A percentile compares a stretch with the other conserved stretches of the same genome.
phyloP scores from a whole-genome alignment of 2,888 invertebrate genomes.

The Lydus trimaculatus region DNA sequence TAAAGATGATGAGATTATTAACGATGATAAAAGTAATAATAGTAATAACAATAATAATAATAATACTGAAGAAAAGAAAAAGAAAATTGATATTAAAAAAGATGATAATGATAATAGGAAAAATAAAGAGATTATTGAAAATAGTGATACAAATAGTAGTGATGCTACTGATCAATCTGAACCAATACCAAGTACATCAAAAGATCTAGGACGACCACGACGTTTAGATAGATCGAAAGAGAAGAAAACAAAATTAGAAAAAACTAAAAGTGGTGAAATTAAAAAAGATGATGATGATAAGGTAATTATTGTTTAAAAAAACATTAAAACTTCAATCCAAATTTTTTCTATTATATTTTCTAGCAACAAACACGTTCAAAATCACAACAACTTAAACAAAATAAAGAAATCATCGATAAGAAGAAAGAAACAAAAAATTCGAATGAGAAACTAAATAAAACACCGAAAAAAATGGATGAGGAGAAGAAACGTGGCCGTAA shows the following conservation, averaged over 20 bases:
- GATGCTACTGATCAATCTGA: constrained; percentile 51
- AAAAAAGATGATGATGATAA: constrained; percentile 52
- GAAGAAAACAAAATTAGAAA: constrained; percentile 57
- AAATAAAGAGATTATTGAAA: constrained; percentile 37
- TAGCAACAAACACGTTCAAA: constrained; percentile 58
- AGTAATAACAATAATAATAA: constrained; percentile 18
- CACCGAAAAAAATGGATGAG: constrained; percentile 43
- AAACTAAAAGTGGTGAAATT: constrained; percentile 50
- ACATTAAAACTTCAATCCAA: not conserved
- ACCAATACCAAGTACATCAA: constrained; percentile 35
- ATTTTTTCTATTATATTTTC: constrained; percentile 18
- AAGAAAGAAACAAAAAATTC: constrained; percentile 14
- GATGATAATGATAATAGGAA: constrained; percentile 39
- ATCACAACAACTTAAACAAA: constrained; percentile 39
- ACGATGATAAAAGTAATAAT: constrained; percentile 27
- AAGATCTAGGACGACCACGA: constrained; percentile 47
- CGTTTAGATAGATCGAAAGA: constrained; percentile 48
- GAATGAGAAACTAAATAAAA: constrained; percentile 14
- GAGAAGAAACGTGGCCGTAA: constrained; percentile 57
- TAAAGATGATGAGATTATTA: constrained; percentile 47
- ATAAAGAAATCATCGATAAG: constrained; percentile 36
- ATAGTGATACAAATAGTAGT: constrained; percentile 47
- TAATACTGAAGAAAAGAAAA: constrained; percentile 41
- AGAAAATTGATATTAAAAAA: constrained; percentile 40
- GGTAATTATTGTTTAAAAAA: constrained; percentile 32